A percentile compares a stretch with the other conserved stretches of the same genome.
phyloP scores from a whole-genome alignment of 2,113 vertebrate genomes.

The Eulacestoma nigropectus region DNA sequence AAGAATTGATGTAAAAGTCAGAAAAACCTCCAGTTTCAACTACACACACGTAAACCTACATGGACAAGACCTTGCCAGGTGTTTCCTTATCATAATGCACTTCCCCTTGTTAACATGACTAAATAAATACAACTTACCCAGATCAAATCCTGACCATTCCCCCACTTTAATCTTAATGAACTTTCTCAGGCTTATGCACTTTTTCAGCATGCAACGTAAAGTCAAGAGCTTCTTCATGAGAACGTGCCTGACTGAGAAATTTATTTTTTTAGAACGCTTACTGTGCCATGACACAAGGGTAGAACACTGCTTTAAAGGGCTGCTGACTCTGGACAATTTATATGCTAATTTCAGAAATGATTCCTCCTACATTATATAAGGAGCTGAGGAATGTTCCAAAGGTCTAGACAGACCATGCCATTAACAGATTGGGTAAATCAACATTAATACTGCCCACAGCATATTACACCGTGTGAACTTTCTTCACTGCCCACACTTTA shows the following conservation, averaged over 20 bases:
- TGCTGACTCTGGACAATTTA: constrained; percentile 65
- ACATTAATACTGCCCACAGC: constrained; percentile 21
- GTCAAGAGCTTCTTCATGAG: neutral
- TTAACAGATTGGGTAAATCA: constrained; percentile 48
- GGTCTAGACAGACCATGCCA: constrained; percentile 59
- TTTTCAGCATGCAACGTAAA: neutral
- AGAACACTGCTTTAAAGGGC: constrained; percentile 16
- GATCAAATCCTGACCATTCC: neutral
- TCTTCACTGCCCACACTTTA: neutral
- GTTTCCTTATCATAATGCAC: neutral
- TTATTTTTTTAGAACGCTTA: neutral
- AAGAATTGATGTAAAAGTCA: fast-evolving
- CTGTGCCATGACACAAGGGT: constrained; percentile 15
- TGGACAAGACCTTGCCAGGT: neutral
- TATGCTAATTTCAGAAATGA: constrained; percentile 71
- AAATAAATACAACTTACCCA: neutral
- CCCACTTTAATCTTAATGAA: neutral
- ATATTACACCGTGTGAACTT: constrained; percentile 35
- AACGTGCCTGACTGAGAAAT: neutral
- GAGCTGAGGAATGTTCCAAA: constrained; percentile 76
- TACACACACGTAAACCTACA: fast-evolving
- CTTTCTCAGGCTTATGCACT: neutral
- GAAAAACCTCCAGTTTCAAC: neutral
- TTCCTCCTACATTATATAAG: constrained; percentile 64
- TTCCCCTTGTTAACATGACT: neutral